phyloP scores from a whole-genome alignment of 2,888 invertebrate genomes.

The Alcis repandata region DNA sequence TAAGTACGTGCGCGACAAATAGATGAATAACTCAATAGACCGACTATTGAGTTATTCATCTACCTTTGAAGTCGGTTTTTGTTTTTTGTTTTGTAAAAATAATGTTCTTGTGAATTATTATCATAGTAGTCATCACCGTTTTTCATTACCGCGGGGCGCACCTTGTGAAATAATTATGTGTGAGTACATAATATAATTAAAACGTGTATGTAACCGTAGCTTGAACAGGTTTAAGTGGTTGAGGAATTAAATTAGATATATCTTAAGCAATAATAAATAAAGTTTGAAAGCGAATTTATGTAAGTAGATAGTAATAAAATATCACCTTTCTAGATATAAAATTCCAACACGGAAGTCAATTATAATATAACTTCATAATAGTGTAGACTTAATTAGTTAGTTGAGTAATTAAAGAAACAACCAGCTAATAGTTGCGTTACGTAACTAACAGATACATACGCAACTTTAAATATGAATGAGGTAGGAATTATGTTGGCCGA shows the following conservation, averaged over 20 bases:
- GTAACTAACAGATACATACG: constrained; percentile 16
- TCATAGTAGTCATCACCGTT: too few species aligned
- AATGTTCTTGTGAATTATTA: too few species aligned
- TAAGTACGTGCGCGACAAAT: too few species aligned
- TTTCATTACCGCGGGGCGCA: too few species aligned
- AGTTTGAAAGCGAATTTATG: constrained; percentile 1
- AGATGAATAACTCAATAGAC: too few species aligned
- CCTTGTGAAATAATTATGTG: too few species aligned
- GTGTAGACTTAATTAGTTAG: constrained; percentile 21
- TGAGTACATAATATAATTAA: too few species aligned
- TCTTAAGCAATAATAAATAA: background rate
- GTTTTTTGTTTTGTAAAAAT: too few species aligned
- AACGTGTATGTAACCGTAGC: too few species aligned
- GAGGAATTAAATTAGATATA: background rate
- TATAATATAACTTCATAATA: constrained; percentile 23
- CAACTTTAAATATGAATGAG: background rate
- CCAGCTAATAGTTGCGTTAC: constrained; percentile 11
- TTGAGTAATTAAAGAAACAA: constrained; percentile 25
- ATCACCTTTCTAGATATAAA: constrained; percentile 26
- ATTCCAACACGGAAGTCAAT: constrained; percentile 28
- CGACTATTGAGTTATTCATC: too few species aligned
- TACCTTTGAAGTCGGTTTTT: too few species aligned
- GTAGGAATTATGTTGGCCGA: background rate
- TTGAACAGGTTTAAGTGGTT: too few species aligned
- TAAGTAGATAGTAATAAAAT: constrained; percentile 6